Evolutionary conservation across 2,888 invertebrate genomes (phyloP).

Genomic region (Hypercompe scribonia): DNA sequence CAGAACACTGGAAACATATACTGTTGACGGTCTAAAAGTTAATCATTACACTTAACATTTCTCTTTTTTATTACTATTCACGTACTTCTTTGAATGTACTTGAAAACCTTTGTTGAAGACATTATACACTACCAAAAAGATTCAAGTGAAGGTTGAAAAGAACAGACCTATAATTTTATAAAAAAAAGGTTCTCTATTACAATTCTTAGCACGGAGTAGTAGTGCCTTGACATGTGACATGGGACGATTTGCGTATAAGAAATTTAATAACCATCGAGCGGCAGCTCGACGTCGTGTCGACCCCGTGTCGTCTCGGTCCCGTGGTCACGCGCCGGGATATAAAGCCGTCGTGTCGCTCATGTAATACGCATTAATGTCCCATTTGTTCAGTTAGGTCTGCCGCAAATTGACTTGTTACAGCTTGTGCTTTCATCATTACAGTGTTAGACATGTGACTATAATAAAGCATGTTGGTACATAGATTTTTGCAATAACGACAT

Average conservation of each 20-base stretch:
- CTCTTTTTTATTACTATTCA: not conserved
- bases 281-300: slow-evolving; percentile 11
- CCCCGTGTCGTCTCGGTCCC: slow-evolving; percentile 18
- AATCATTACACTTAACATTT: not conserved
- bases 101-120: not conserved
- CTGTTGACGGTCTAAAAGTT: not conserved
- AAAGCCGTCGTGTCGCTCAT: slow-evolving; percentile 22
- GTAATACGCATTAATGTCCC: slow-evolving; percentile 36
- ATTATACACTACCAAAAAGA: not conserved
- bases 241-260: slow-evolving; percentile 31
- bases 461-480: slow-evolving; percentile 32
- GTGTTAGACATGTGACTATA: slow-evolving; percentile 21
- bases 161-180: not conserved
- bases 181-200: slow-evolving; percentile 17
- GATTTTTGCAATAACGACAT: slow-evolving; percentile 32
- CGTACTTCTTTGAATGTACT: too few species aligned
- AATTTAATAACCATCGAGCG: slow-evolving; percentile 37
- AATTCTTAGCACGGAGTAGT: slow-evolving; percentile 27
- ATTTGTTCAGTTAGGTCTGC: slow-evolving; percentile 31
- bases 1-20: not conserved
- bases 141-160: not conserved
- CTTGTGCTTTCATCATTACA: slow-evolving; percentile 34
- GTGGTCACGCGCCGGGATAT: slow-evolving; percentile 19
- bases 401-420: slow-evolving; percentile 22
- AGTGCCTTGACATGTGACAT: slow-evolving; percentile 17